These are phyloP conservation scores for Barypeithes pellucidus DNA, from an alignment of 2,888 invertebrate species.

Conservation along the genomic window DNA sequence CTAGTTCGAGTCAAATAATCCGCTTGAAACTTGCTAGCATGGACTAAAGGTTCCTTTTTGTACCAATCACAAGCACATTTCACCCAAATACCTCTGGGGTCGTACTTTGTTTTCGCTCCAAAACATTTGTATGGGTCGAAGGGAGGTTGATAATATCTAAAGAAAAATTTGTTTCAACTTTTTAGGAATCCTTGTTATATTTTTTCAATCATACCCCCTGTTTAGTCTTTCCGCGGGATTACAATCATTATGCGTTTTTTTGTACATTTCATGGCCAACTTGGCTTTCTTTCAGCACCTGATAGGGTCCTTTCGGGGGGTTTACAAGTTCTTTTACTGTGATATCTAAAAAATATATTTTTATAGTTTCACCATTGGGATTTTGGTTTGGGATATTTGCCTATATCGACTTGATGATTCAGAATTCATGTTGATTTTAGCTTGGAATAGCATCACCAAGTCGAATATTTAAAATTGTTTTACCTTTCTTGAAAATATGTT, in stretches of 20 bases:
- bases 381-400: too few relatives aligned
- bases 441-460: too few relatives aligned
- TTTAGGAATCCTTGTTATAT: conserved; percentile 1
- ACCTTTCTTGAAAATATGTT: too few relatives aligned
- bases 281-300: conserved; percentile 67
- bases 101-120: conserved; percentile 70
- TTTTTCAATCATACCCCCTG: conserved; percentile 63
- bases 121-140: conserved; percentile 70
- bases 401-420: too few relatives aligned
- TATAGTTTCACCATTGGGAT: too few relatives aligned
- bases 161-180: conserved; percentile 9
- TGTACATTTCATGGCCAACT: conserved; percentile 70
- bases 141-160: conserved; percentile 67
- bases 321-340: conserved; percentile 67
- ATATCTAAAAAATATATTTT: conserved; percentile 58
- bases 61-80: conserved; percentile 70
- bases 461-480: too few relatives aligned
- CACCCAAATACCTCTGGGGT: conserved; percentile 72
- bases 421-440: too few relatives aligned
- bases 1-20: conserved; percentile 68
- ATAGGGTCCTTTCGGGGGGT: conserved; percentile 67
- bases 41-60: conserved; percentile 64
- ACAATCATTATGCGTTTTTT: conserved; percentile 71
- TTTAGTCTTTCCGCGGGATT: conserved; percentile 69
- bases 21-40: conserved; percentile 70